Conservation (phyloP, 2,888 invertebrate genomes). For the Plebejus argus region DNA sequence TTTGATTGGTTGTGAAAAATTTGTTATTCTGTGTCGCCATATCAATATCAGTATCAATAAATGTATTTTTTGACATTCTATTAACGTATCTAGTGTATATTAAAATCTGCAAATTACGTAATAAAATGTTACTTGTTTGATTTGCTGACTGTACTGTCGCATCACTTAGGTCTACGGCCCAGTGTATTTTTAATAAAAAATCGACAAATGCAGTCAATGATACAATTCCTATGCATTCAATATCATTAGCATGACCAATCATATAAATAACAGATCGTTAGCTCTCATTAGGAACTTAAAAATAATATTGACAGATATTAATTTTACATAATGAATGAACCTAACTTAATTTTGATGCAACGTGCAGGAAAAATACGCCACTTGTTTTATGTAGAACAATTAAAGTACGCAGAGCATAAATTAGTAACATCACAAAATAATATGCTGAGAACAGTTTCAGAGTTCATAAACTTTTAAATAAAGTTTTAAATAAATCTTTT, state of each 20-base stretch:
- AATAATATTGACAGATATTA: constrained; percentile 36
- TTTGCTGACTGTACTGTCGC: not conserved
- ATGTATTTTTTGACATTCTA: no score
- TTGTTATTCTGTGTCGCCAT: no score
- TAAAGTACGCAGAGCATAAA: constrained; percentile 29
- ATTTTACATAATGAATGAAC: not conserved
- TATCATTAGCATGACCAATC: constrained; percentile 62
- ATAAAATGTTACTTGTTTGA: not conserved
- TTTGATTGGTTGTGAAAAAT: no score
- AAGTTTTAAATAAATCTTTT: constrained; percentile 70
- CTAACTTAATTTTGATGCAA: constrained; percentile 28
- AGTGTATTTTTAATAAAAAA: constrained; percentile 47
- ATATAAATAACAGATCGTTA: constrained; percentile 72
- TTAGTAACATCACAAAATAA: constrained; percentile 62
- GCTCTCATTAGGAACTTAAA: constrained; percentile 76
- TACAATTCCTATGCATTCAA: constrained; percentile 73
- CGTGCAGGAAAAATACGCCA: not conserved
- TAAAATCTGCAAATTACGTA: not conserved
- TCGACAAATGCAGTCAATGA: constrained; percentile 60
- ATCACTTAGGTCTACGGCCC: constrained; percentile 3
- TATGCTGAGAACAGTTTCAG: constrained; percentile 63
- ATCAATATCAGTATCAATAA: no score
- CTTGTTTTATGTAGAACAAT: no score
- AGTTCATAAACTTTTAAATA: constrained; percentile 44
- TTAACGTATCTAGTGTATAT: not conserved